phyloP scores from a whole-genome alignment of 2,888 invertebrate genomes.

The Abrostola tripartita region DNA sequence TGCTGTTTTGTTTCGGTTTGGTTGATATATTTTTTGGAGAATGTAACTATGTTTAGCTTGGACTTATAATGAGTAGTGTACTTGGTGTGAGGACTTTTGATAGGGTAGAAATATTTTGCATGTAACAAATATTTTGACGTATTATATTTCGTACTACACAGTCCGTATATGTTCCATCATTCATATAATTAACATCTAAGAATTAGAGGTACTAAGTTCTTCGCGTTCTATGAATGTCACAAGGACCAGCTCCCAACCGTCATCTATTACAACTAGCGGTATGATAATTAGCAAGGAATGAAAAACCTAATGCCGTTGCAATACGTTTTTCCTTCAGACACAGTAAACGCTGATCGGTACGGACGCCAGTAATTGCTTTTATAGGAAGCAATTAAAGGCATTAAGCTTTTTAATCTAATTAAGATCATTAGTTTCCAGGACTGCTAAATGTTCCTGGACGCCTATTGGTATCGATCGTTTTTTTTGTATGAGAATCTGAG shows the following conservation, averaged over 20 bases:
- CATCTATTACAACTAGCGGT: slow-evolving; percentile 22
- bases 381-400: slow-evolving; percentile 42
- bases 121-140: too few relatives aligned
- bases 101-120: too few relatives aligned
- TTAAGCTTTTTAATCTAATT: slow-evolving; percentile 50
- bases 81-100: too few relatives aligned
- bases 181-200: neutral
- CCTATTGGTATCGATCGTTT: slow-evolving; percentile 7
- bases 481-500: slow-evolving; percentile 8
- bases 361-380: slow-evolving; percentile 49
- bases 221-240: neutral
- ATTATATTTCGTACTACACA: too few relatives aligned
- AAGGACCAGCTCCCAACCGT: slow-evolving; percentile 11
- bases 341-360: slow-evolving; percentile 18
- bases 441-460: slow-evolving; percentile 31
- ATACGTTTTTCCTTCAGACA: slow-evolving; percentile 45
- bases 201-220: neutral
- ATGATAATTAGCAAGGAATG: slow-evolving; percentile 41
- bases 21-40: neutral
- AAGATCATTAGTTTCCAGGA: slow-evolving; percentile 42
- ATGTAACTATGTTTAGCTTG: too few relatives aligned
- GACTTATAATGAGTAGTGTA: too few relatives aligned
- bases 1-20: slow-evolving; percentile 21
- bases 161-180: neutral
- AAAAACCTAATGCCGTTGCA: slow-evolving; percentile 36